These are phyloP conservation scores for Acanthurus tractus DNA, from an alignment of 2,797 vertebrate genomes.

Conservation along the genomic window DNA sequence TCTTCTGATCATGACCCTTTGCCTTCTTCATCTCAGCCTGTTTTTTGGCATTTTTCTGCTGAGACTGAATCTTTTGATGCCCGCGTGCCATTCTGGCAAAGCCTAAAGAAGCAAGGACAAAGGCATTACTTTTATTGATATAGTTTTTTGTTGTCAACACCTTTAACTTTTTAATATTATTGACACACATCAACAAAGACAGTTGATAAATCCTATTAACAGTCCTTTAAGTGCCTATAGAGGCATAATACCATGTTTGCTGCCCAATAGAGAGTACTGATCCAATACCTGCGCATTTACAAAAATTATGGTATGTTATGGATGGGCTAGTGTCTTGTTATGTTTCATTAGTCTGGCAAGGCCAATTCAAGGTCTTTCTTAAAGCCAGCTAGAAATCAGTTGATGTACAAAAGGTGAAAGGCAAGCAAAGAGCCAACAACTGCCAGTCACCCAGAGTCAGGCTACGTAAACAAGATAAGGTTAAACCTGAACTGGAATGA, in stretches of 20 bases:
- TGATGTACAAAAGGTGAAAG: not conserved
- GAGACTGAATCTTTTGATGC: conserved; percentile 96
- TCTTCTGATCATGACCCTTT: conserved; percentile 96
- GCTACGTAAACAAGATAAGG: conserved; percentile 45
- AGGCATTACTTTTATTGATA: not conserved
- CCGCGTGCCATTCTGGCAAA: conserved; percentile 90
- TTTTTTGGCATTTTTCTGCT: conserved; percentile 97
- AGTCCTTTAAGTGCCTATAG: not conserved
- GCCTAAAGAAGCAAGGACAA: conserved; percentile 20
- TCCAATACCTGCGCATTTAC: too few species aligned
- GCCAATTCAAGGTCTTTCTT: not conserved
- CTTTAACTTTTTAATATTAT: not conserved
- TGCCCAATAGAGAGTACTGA: too few species aligned
- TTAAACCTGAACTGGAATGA: conserved; percentile 8
- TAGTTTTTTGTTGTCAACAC: not conserved
- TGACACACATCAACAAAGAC: conserved; percentile 7
- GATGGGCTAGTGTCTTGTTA: not conserved
- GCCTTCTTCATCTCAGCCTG: conserved; percentile 96
- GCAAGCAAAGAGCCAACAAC: not conserved
- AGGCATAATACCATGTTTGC: not conserved
- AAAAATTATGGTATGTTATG: too few species aligned
- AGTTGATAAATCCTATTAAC: not conserved
- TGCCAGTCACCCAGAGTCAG: not conserved
- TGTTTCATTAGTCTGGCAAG: too few species aligned
- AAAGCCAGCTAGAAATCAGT: not conserved